Base-by-base conservation (phyloP, 2,113 vertebrate genomes). In the Halcyon malimbica region DNA sequence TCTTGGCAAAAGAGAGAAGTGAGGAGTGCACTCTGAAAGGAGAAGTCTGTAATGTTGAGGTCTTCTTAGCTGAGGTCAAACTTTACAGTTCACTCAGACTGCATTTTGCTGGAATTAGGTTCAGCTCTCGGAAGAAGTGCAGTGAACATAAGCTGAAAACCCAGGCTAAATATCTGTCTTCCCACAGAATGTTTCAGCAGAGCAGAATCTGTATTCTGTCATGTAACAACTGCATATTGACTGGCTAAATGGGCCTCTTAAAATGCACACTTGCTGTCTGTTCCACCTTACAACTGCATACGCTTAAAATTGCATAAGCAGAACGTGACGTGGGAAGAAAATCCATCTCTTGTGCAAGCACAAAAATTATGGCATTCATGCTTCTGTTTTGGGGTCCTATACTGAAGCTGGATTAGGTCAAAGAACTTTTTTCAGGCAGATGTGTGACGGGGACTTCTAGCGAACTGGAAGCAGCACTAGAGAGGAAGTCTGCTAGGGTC, bases 241-340 rank as follows among this genome's bases (percentile, higher is more conserved):
- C 74, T 93, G 31, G 16, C 73, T 94, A 82, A 91, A 82, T 35
- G 41, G 35, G 4, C 33, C 67, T 87, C 42, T 75, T 80, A 54
- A 91, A 85, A 86, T 48, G 23, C 0, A 1, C 39, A 21, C 82
- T 90, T 87, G 60, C 35, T 83, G 71, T 76, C 46, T 81, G 48
- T 87, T 63, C 50, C 18, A 20, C 54, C 53, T 92, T 1, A 1
- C 50, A 88, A 29, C 42, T 79, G 63, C 63, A 15, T 50, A 39
- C 73, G 53, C 39, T 94, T 65, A 67, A 5, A 89, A 23, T 77
- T 92, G 81, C 80, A 26, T 90, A 81, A 84, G 76, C 77, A 89
- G 73, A 87, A 57, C 12, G 8, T 4, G 2, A 17, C 3, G 2
- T 1, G 1, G 69, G 50, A 87, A 92, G 10, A 46, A 77, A 91